phyloP scores from a whole-genome alignment of 2,113 vertebrate genomes.

The Ammodytes dubius region DNA sequence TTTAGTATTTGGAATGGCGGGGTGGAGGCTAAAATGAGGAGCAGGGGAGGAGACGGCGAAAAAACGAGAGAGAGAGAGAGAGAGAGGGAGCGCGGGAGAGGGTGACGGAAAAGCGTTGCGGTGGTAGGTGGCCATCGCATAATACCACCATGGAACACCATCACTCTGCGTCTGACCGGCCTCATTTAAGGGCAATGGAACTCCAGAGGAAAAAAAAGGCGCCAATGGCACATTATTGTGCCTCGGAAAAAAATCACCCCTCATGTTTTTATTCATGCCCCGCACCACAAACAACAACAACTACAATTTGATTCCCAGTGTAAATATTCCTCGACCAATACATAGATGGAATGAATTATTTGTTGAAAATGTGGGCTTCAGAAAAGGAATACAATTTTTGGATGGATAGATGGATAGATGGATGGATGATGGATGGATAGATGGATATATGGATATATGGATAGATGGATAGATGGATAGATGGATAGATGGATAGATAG shows the following conservation, averaged over 20 bases:
- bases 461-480: constrained; percentile 22
- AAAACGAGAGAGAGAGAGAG: constrained; percentile 14
- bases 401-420: constrained; percentile 10
- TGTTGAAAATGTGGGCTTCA: constrained; percentile 67
- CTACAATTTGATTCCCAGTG: constrained; percentile 78
- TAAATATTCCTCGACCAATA: constrained; percentile 75
- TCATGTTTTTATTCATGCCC: constrained; percentile 82
- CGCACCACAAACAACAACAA: constrained; percentile 77
- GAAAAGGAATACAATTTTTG: constrained; percentile 15
- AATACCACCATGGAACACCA: constrained; percentile 69
- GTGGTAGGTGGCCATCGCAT: constrained; percentile 62
- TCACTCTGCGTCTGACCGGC: constrained; percentile 74
- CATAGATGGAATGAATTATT: constrained; percentile 75
- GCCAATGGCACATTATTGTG: constrained; percentile 75
- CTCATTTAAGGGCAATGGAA: constrained; percentile 80
- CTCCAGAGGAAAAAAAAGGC: constrained; percentile 64
- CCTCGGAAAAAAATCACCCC: constrained; percentile 68
- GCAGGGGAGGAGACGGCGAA: neutral
- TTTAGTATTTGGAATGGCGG: constrained; percentile 61
- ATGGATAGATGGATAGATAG: constrained; percentile 9
- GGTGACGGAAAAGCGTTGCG: constrained; percentile 33
- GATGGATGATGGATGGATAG: constrained; percentile 33
- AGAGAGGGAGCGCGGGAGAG: constrained; percentile 42
- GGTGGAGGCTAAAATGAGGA: constrained; percentile 59
- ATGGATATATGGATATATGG: constrained; percentile 31